These are phyloP conservation scores for Gymnocephalus cernua DNA, from an alignment of 2,113 vertebrate genomes.

Conservation along the genomic window DNA sequence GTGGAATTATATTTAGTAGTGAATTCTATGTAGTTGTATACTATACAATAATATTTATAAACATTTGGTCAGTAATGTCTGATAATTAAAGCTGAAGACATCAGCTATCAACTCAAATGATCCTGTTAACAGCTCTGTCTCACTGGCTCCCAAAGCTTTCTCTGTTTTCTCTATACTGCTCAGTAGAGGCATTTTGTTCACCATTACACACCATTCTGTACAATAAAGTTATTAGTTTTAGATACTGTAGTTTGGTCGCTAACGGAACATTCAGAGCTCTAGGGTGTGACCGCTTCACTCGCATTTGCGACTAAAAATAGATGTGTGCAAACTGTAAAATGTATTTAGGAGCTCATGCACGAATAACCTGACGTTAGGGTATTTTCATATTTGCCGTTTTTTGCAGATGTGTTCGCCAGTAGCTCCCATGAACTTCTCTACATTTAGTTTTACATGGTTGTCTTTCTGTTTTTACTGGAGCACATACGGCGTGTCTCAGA, in stretches of 20 bases:
- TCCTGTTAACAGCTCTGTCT: not conserved
- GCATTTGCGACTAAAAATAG: no score
- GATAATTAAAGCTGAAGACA: not conserved
- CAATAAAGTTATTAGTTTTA: not conserved
- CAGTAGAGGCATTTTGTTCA: not conserved
- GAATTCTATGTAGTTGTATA: no score
- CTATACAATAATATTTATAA: not conserved
- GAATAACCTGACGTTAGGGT: no score
- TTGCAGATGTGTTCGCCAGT: no score
- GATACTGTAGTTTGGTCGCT: not conserved
- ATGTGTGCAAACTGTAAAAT: no score
- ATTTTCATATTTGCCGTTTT: no score
- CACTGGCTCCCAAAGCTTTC: not conserved
- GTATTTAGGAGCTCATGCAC: no score
- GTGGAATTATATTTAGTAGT: not conserved
- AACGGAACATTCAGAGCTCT: not conserved
- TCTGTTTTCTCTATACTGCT: not conserved
- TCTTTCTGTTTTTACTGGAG: no score
- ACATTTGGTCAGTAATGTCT: not conserved
- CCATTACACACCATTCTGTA: not conserved
- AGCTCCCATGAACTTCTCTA: no score
- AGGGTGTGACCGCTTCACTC: no score
- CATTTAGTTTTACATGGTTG: no score
- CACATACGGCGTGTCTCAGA: no score
- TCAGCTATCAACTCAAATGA: not conserved